Percentiles rank a stretch among this genome's conserved stretches.
phyloP scores from a whole-genome alignment of 1,140 invertebrate species.

The Tyrophagus putrescentiae region DNA sequence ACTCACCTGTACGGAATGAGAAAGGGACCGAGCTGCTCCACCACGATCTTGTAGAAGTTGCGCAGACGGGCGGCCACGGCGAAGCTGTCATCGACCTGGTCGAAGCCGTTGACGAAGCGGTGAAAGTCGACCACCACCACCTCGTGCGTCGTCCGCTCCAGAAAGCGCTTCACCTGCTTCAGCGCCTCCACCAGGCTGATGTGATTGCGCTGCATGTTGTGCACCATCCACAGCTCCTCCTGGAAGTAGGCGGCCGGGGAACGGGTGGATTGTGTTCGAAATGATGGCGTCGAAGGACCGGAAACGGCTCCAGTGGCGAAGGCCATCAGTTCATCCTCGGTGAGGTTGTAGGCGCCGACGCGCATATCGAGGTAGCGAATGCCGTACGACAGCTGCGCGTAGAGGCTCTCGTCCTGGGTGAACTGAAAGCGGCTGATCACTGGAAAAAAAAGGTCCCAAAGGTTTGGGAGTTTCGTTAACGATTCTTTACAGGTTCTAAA shows the following conservation, averaged over 20 bases:
- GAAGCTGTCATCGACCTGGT: slow-evolving; percentile 25
- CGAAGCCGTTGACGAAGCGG: slow-evolving; percentile 30
- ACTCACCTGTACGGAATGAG: slow-evolving; percentile 37
- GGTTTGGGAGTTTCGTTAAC: not conserved
- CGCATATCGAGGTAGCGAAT: slow-evolving; percentile 32
- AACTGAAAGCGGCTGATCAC: slow-evolving; percentile 21
- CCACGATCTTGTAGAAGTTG: slow-evolving; percentile 34
- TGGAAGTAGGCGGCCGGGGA: not conserved
- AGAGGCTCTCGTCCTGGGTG: slow-evolving; percentile 32
- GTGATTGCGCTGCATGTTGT: slow-evolving; percentile 29
- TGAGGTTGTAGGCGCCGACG: slow-evolving; percentile 28
- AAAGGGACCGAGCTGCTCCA: slow-evolving; percentile 30
- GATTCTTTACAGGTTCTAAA: not conserved
- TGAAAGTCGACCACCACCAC: slow-evolving; percentile 33
- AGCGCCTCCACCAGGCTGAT: slow-evolving; percentile 28
- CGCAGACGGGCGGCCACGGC: slow-evolving; percentile 38
- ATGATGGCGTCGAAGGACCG: not conserved
- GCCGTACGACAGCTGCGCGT: slow-evolving; percentile 32
- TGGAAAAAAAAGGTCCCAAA: not conserved
- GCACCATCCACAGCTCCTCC: slow-evolving; percentile 32
- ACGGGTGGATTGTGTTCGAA: not conserved
- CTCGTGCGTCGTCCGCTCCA: slow-evolving; percentile 29
- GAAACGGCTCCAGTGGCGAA: not conserved
- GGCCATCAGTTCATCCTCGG: slow-evolving; percentile 5
- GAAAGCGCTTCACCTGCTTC: slow-evolving; percentile 28